These are phyloP conservation scores for Phyllostomus hastatus DNA, from an alignment of 2,113 vertebrate genomes.

Conservation along the genomic window DNA sequence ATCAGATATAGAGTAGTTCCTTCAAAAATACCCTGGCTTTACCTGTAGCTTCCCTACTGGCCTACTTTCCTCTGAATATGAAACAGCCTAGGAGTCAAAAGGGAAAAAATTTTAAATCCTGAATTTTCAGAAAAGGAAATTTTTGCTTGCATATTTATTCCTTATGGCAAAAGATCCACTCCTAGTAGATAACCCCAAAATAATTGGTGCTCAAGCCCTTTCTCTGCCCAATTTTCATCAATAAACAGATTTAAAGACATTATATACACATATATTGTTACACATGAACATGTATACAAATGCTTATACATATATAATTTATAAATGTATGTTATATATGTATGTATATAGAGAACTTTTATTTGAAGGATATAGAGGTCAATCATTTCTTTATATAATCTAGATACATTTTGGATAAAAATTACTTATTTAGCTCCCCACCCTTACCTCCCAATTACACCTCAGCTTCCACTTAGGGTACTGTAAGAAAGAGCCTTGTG, in stretches of 20 bases:
- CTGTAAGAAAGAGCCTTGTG: not conserved
- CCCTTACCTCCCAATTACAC: not conserved
- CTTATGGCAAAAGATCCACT: not conserved
- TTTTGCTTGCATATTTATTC: not conserved
- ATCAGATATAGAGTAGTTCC: not conserved
- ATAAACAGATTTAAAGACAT: not conserved
- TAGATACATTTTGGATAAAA: not conserved
- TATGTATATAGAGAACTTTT: not conserved
- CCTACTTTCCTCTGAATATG: conserved; percentile 13
- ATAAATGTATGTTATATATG: not conserved
- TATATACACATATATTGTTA: not conserved
- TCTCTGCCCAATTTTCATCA: conserved; percentile 3
- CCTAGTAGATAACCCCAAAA: not conserved
- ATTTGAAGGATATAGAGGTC: not conserved
- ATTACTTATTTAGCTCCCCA: not conserved
- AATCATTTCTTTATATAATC: not conserved
- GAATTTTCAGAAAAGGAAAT: conserved; percentile 6
- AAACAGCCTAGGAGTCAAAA: not conserved
- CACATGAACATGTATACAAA: not conserved
- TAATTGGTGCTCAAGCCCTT: not conserved
- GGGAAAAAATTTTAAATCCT: not conserved
- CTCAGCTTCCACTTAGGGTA: not conserved
- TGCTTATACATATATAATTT: not conserved
- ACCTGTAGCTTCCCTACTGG: not conserved
- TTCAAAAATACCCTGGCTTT: conserved; percentile 24